phyloP scores from a whole-genome alignment of 1,140 invertebrate genomes.

The Batillaria attramentaria region DNA sequence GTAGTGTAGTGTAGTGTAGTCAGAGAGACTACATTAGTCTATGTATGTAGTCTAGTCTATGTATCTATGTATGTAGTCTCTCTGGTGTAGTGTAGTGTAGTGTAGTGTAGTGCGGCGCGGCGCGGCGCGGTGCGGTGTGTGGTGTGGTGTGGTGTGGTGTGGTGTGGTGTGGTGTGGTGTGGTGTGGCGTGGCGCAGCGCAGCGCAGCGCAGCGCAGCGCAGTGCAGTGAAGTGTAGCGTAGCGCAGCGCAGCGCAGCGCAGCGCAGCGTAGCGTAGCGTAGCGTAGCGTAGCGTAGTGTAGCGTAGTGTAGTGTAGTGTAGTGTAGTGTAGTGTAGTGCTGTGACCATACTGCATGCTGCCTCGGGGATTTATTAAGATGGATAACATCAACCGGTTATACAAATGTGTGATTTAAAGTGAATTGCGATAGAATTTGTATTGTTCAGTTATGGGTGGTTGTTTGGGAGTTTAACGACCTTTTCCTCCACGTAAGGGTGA shows the following conservation, averaged over 20 bases:
- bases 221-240: conserved; percentile 21
- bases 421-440: no score
- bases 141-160: conserved; percentile 20
- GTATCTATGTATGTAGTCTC: background rate
- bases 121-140: conserved; percentile 5
- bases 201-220: conserved; percentile 24
- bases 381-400: no score
- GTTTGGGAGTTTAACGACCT: no score
- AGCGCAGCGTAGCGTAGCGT: conserved; percentile 18
- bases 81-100: conserved; percentile 6
- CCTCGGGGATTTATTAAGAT: no score
- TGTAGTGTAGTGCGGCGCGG: conserved; percentile 17
- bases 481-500: no score
- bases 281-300: conserved; percentile 22
- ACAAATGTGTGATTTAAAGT: no score
- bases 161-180: conserved; percentile 17
- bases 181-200: conserved; percentile 15
- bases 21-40: background rate
- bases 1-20: conserved; percentile 15
- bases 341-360: no score
- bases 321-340: conserved; percentile 1
- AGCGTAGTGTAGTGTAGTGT: conserved; percentile 2
- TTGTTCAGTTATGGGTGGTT: no score
- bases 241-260: conserved; percentile 20
- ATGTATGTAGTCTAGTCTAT: background rate